A percentile compares a stretch with the other conserved stretches of the same genome.
Conservation (phyloP, 2,888 invertebrate species). For the Harpalus rufipes region DNA sequence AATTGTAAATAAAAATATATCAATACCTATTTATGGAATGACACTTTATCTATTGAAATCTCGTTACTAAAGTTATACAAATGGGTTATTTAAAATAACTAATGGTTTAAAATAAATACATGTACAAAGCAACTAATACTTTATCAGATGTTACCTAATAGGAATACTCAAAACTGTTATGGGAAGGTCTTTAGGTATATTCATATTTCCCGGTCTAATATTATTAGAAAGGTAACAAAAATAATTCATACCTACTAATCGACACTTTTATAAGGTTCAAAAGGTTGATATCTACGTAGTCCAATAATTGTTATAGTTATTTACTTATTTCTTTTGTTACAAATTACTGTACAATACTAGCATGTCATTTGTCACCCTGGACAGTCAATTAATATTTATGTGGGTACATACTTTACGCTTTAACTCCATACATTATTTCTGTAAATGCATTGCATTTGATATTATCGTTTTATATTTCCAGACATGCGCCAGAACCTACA, state of each 20-base stretch:
- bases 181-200: too few relatives aligned
- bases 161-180: too few relatives aligned
- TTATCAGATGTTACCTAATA: too few relatives aligned
- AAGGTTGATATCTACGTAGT: slow-evolving; percentile 10
- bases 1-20: too few relatives aligned
- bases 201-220: background rate
- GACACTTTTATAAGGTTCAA: slow-evolving; percentile 7
- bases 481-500: background rate
- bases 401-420: slow-evolving; percentile 39
- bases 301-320: slow-evolving; percentile 10
- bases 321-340: slow-evolving; percentile 34
- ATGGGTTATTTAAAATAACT: too few relatives aligned
- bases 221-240: background rate
- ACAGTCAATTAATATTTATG: slow-evolving; percentile 53
- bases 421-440: slow-evolving; percentile 32
- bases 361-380: slow-evolving; percentile 52
- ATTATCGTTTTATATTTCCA: slow-evolving; percentile 48
- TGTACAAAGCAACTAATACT: too few relatives aligned
- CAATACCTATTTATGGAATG: too few relatives aligned
- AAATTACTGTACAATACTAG: slow-evolving; percentile 30
- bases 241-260: background rate
- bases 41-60: too few relatives aligned
- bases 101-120: too few relatives aligned
- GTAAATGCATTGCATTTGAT: slow-evolving; percentile 48
- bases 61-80: too few relatives aligned